Base-by-base conservation (phyloP, 92 coral and sea anemone species). In the Epizoanthus scotinus region DNA sequence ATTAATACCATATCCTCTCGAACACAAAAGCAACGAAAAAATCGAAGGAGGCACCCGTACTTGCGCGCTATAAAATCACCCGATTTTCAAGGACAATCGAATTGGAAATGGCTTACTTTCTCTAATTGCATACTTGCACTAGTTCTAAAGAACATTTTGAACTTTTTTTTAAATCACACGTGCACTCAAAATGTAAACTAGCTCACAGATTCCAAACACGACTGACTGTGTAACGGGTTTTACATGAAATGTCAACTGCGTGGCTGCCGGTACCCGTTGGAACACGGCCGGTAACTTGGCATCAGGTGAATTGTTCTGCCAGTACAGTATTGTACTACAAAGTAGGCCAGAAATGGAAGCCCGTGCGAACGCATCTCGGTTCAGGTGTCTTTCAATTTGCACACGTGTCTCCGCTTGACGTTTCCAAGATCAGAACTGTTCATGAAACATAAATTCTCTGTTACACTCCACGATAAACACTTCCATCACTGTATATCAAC, bases 121-220 rank as follows among this genome's bases (percentile, higher is more conserved):
- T 38, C 21, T 5, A 9, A 17, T 64, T 5, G 70, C n/a, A n/a
- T 27, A 29, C 40, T 64, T 64, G 70, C 42, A 64, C 70, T 17
- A 29, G 70, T 64, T 31, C 24, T 24, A 74, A 60, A 59, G 67
- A 59, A 49, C 21, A 57, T 28, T 58, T 36, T 36, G 53, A 74
- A 25, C n/a, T 28, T 57, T 27, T 57, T 17, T 13, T 54, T 58
- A 59, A 75, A 58, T 68, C 25, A 75, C 81, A 75, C 81, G 81
- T 75, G 81, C 63, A 38, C 14, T n/a, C 14, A 17, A 24, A 19
- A 70, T 70, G 53, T 20, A 27, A 60, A 59, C 67, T n/a, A 36
- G 81, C 68, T 75, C 21, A 55, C 20, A 31, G 56, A 36, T 75
- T 60, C 68, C 59, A 75, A 75, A 75, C 81, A 75, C 42, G 36